These are phyloP conservation scores for Equus quagga DNA, from an alignment of 2,113 vertebrate species.

Conservation along the genomic window DNA sequence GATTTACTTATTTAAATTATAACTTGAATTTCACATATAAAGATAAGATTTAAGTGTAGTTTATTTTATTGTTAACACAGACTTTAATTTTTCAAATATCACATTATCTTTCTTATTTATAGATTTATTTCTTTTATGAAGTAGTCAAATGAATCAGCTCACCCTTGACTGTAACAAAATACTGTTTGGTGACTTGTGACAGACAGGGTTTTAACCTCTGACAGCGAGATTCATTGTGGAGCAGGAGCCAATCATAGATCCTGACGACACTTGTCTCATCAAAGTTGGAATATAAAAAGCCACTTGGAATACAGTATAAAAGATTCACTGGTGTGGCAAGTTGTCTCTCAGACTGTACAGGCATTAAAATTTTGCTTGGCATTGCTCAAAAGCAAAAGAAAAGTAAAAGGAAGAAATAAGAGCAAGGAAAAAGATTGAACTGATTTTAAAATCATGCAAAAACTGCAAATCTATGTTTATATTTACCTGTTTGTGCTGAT, in stretches of 20 bases:
- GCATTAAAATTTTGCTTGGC: slow-evolving; percentile 84
- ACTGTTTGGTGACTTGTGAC: slow-evolving; percentile 90
- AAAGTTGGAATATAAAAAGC: slow-evolving; percentile 98
- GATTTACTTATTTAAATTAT: slow-evolving; percentile 43
- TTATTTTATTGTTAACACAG: slow-evolving; percentile 50
- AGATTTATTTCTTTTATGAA: slow-evolving; percentile 83
- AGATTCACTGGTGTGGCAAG: slow-evolving; percentile 93
- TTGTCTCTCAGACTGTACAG: slow-evolving; percentile 88
- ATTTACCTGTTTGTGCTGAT: slow-evolving; percentile 93
- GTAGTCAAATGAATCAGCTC: slow-evolving; percentile 88
- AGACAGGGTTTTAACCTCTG: slow-evolving; percentile 92
- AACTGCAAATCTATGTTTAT: slow-evolving; percentile 86
- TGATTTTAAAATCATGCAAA: slow-evolving; percentile 92
- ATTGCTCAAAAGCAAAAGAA: slow-evolving; percentile 80
- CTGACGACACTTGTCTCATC: slow-evolving; percentile 96
- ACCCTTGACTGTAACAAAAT: slow-evolving; percentile 89
- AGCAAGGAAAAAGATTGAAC: slow-evolving; percentile 74
- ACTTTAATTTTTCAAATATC: slow-evolving; percentile 21
- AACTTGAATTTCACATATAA: slow-evolving; percentile 23
- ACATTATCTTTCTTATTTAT: slow-evolving; percentile 40
- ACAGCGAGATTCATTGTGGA: slow-evolving; percentile 97
- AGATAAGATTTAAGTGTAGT: slow-evolving; percentile 42
- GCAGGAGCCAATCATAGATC: slow-evolving; percentile 96
- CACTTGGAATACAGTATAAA: slow-evolving; percentile 93
- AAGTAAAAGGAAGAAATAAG: slow-evolving; percentile 61